A percentile compares a stretch with the other conserved stretches of the same genome.
Evolutionary conservation across 1,140 invertebrate genomes (phyloP).

Genomic region (Meloidogyne hapla): DNA sequence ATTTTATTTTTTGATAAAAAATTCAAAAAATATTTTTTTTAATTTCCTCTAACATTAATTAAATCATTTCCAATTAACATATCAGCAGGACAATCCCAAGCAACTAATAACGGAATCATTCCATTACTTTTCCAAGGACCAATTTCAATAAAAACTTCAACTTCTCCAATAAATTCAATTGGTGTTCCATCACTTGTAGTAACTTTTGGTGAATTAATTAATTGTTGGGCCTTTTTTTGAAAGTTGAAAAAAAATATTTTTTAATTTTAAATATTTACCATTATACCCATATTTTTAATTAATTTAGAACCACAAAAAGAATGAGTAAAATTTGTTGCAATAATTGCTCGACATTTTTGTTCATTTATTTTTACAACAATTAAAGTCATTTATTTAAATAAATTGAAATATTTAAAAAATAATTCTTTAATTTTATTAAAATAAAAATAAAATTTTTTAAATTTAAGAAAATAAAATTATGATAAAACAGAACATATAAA

Average conservation of each 20-base stretch:
- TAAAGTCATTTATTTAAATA: conserved; percentile 1
- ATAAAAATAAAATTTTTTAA: no score
- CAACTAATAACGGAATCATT: conserved; percentile 14
- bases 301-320: conserved; percentile 21
- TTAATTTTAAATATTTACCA: background rate
- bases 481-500: no score
- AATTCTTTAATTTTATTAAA: no score
- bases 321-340: conserved; percentile 23
- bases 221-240: background rate
- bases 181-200: conserved; percentile 18
- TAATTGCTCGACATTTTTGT: conserved; percentile 21
- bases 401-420: no score
- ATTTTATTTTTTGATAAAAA: background rate
- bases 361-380: conserved; percentile 25
- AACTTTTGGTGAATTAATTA: conserved; percentile 7
- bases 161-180: conserved; percentile 25
- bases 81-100: conserved; percentile 29
- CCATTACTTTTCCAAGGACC: conserved; percentile 26
- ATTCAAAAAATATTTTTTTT: background rate
- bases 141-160: conserved; percentile 14
- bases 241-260: background rate
- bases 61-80: conserved; percentile 29
- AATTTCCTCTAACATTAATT: conserved; percentile 6
- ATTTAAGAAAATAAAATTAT: no score
- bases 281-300: conserved; percentile 12